These are phyloP conservation scores for Anoncus sp. DNA, from an alignment of 2,888 invertebrate species.

Conservation along the genomic window DNA sequence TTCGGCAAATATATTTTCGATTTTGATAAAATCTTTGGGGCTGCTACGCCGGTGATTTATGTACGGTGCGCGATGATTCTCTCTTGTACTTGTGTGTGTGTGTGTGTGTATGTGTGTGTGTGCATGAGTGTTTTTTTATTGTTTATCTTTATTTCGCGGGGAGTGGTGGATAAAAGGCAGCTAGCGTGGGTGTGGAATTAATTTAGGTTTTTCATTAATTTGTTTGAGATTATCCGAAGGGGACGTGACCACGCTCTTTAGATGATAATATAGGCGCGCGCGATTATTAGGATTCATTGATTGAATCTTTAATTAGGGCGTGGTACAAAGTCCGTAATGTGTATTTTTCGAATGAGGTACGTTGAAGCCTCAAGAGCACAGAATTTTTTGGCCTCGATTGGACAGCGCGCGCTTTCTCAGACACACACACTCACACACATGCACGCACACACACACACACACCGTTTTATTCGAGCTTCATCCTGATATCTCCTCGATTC, in stretches of 20 bases:
- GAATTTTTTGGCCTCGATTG: constrained; percentile 17
- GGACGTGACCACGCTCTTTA: constrained; percentile 12
- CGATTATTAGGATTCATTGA: constrained; percentile 44
- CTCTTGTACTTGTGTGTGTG: too few relatives aligned
- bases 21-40: constrained; percentile 30
- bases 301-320: constrained; percentile 53
- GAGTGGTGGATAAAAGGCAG: constrained; percentile 67
- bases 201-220: constrained; percentile 3
- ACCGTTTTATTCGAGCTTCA: not conserved
- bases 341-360: not conserved
- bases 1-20: constrained; percentile 33
- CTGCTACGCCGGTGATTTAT: constrained; percentile 21
- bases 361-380: constrained; percentile 25
- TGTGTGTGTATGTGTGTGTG: too few relatives aligned
- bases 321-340: constrained; percentile 5
- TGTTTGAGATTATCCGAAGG: constrained; percentile 18
- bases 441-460: too few relatives aligned
- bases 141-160: constrained; percentile 23
- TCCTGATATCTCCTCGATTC: not conserved
- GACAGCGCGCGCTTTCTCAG: constrained; percentile 8
- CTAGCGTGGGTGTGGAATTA: constrained; percentile 63
- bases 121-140: constrained; percentile 8
- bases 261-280: constrained; percentile 46
- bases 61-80: constrained; percentile 22
- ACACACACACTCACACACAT: constrained; percentile 1